These are phyloP conservation scores for Lagopus muta DNA, from an alignment of 2,113 vertebrate species.

Conservation along the genomic window DNA sequence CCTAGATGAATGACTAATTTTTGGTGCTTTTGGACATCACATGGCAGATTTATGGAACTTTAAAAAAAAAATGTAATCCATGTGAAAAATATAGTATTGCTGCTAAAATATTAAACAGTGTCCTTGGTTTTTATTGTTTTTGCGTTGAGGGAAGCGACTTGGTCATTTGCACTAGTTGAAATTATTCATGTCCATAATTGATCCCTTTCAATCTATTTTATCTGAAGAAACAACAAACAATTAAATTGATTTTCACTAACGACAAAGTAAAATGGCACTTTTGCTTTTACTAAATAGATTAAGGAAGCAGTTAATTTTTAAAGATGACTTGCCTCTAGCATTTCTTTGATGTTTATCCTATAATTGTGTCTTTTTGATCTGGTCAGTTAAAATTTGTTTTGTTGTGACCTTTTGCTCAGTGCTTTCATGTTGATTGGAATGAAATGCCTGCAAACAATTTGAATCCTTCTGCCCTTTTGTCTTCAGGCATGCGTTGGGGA, in stretches of 20 bases:
- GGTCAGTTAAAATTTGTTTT: slow-evolving; percentile 23
- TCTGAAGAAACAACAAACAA: not conserved
- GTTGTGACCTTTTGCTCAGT: not conserved
- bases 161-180: not conserved
- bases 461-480: not conserved
- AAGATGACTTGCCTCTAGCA: not conserved
- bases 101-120: not conserved
- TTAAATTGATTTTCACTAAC: not conserved
- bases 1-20: not conserved
- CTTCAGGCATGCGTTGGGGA: not conserved
- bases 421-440: not conserved
- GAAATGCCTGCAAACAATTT: not conserved
- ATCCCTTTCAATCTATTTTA: not conserved
- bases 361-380: not conserved
- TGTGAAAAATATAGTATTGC: not conserved
- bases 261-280: not conserved
- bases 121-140: not conserved
- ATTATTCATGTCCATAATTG: not conserved
- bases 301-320: slow-evolving; percentile 30
- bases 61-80: not conserved
- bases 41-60: not conserved
- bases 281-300: slow-evolving; percentile 27
- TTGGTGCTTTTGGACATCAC: not conserved
- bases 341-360: not conserved
- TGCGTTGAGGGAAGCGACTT: not conserved